Conservation (phyloP, 2,113 vertebrate species). For the Emydocephalus ijimae region DNA sequence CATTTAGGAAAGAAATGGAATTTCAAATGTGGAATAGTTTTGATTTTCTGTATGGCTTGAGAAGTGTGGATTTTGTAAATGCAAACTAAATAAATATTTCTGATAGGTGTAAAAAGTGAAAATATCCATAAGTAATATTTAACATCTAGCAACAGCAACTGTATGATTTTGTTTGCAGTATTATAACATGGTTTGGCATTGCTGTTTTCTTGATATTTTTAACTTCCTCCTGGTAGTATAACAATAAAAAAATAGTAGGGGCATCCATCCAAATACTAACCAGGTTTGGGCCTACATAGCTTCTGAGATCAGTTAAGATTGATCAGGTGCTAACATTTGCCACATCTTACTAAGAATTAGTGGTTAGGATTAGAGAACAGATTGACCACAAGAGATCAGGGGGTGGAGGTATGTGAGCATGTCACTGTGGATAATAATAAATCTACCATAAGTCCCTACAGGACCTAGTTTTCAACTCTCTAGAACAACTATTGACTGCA, state of each 20-base stretch:
- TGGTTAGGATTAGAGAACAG: not conserved
- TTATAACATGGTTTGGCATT: not conserved
- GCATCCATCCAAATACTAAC: not conserved
- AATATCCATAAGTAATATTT: not conserved
- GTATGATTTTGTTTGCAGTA: not conserved
- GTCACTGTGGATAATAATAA: not conserved
- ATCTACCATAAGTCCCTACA: not conserved
- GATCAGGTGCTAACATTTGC: not conserved
- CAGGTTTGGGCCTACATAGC: not conserved
- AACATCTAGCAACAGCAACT: not conserved
- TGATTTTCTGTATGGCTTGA: not conserved
- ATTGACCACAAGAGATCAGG: not conserved
- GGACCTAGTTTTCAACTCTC: not conserved
- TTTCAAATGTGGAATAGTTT: not conserved
- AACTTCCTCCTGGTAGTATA: not conserved
- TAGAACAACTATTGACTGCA: not conserved
- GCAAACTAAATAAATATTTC: not conserved
- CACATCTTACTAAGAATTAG: not conserved
- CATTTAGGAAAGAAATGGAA: not conserved
- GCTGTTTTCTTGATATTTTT: not conserved
- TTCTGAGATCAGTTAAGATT: not conserved
- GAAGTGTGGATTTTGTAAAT: not conserved
- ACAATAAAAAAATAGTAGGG: not conserved
- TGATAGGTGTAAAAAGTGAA: not conserved
- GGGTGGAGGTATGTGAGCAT: not conserved